Conservation (phyloP, 2,113 vertebrate species). For the Thinocorus orbignyianus region DNA sequence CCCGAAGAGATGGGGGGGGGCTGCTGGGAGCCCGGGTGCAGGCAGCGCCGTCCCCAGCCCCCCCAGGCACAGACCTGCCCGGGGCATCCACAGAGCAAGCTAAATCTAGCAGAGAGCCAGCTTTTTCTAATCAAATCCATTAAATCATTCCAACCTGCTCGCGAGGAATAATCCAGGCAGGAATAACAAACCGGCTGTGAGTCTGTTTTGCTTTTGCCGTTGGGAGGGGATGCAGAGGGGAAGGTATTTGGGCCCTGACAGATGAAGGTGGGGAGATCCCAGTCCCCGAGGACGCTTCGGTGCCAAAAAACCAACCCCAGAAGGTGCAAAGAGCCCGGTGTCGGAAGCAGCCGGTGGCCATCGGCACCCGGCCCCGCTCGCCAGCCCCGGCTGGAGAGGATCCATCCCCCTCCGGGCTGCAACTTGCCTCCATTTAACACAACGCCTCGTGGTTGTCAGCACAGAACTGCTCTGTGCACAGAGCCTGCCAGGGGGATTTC, state of each 20-base stretch:
- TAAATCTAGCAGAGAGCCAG: background rate
- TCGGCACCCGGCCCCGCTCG: rapidly evolving
- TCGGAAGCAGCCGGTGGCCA: rapidly evolving
- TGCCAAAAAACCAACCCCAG: background rate
- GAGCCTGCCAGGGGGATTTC: background rate
- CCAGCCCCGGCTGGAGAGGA: background rate
- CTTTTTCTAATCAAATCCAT: constrained; percentile 11
- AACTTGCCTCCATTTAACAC: constrained; percentile 30
- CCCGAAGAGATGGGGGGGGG: background rate
- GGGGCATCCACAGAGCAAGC: background rate
- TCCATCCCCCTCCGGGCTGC: background rate
- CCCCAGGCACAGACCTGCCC: background rate
- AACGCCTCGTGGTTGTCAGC: background rate
- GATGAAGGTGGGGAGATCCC: background rate
- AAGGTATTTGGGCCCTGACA: rapidly evolving
- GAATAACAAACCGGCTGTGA: background rate
- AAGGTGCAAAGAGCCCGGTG: rapidly evolving
- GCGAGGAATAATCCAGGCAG: constrained; percentile 22
- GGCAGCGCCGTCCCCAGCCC: background rate
- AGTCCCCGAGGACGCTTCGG: background rate
- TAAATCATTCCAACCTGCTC: constrained; percentile 28
- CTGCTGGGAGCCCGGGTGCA: rapidly evolving
- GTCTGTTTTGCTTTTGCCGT: background rate
- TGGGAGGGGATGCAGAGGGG: background rate
- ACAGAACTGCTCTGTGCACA: background rate